Percentiles rank a stretch among this genome's conserved stretches.
Conservation (phyloP, 2,797 vertebrate species). For the Lates japonicus region DNA sequence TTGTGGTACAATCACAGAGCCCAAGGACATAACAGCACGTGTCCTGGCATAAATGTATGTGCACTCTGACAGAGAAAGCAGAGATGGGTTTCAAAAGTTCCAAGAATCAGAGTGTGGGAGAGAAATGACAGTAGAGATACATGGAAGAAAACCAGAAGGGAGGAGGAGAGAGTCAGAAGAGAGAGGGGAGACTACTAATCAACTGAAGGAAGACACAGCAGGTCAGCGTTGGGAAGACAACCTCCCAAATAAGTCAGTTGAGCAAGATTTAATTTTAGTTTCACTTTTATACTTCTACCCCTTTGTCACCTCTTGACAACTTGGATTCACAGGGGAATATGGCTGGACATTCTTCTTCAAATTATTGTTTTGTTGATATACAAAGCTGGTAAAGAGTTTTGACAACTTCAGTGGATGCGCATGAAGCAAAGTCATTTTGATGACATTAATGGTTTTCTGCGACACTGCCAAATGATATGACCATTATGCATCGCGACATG, state of each 20-base stretch:
- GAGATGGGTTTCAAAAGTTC: not conserved
- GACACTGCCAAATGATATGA: constrained; percentile 1
- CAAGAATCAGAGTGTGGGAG: not conserved
- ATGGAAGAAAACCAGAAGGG: not conserved
- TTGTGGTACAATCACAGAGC: constrained; percentile 35
- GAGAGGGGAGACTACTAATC: not conserved
- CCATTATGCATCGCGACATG: not conserved
- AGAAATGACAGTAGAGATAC: not conserved
- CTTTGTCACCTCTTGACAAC: not conserved
- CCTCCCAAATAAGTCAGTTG: not conserved
- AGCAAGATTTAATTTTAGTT: not conserved
- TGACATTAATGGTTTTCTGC: constrained; percentile 13
- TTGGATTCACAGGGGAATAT: not conserved
- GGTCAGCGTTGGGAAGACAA: not conserved
- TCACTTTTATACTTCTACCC: not conserved
- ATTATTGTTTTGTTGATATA: constrained; percentile 3
- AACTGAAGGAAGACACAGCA: not conserved
- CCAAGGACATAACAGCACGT: constrained; percentile 12
- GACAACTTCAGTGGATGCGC: not conserved
- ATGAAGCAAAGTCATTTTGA: not conserved
- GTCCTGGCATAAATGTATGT: constrained; percentile 5
- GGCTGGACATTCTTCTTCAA: not conserved
- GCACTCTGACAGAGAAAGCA: not conserved
- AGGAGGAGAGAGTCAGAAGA: not conserved
- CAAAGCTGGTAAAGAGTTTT: constrained; percentile 9